Percentiles rank a stretch among this genome's conserved stretches.
phyloP scores from a whole-genome alignment of 2,888 invertebrate species.

The Chaitophorus viminalis region DNA sequence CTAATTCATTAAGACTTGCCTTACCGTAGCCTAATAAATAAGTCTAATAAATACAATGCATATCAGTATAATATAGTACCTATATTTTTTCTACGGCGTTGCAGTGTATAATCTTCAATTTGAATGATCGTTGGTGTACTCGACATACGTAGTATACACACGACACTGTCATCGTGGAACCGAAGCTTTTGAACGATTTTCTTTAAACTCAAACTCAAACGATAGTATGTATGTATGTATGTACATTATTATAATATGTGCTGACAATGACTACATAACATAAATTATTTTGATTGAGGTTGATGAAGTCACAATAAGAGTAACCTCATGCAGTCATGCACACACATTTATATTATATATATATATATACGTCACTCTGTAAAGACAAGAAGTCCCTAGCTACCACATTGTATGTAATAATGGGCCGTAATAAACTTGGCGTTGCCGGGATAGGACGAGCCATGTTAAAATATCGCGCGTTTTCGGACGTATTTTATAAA shows the following conservation, averaged over 20 bases:
- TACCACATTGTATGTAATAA: not conserved
- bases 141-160: no score
- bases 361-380: not conserved
- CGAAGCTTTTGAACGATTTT: not conserved
- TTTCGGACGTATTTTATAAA: slow-evolving; percentile 42
- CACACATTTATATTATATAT: not conserved
- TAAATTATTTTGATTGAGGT: slow-evolving; percentile 21
- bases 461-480: slow-evolving; percentile 43
- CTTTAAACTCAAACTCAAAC: not conserved
- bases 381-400: slow-evolving; percentile 13
- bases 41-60: not conserved
- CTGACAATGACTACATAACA: not conserved
- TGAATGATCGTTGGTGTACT: no score
- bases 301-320: not conserved
- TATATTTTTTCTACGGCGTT: no score
- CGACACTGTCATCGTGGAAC: not conserved
- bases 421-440: slow-evolving; percentile 20
- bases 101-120: no score
- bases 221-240: not conserved
- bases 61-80: no score
- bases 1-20: not conserved
- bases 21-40: not conserved
- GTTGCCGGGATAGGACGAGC: slow-evolving; percentile 3
- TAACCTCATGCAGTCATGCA: not conserved
- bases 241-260: not conserved